These are phyloP conservation scores for Oikopleura albicans DNA, from an alignment of 23 tunicate species.

Conservation along the genomic window DNA sequence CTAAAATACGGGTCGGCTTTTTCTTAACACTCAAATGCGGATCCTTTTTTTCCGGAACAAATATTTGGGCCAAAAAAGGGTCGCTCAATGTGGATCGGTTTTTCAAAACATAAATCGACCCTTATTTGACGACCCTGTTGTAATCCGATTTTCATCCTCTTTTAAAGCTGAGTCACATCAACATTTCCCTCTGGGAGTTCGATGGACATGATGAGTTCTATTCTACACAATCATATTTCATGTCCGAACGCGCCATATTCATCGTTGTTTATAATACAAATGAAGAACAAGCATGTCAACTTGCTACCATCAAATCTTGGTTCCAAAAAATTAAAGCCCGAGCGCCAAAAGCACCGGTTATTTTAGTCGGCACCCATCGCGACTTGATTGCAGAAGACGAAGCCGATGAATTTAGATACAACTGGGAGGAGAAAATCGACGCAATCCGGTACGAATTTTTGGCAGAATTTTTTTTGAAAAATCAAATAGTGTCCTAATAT, in stretches of 20 bases:
- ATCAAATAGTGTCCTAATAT: no score
- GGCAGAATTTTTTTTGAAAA: no score
- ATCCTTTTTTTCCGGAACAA: no score
- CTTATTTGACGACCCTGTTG: no score
- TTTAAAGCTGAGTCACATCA: not conserved
- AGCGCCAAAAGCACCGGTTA: conserved; percentile 37
- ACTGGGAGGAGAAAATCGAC: not conserved
- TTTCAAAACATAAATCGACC: no score
- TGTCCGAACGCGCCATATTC: conserved; percentile 47
- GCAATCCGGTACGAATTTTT: no score
- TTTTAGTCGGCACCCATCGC: conserved; percentile 32
- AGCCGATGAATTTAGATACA: not conserved
- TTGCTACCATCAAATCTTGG: conserved; percentile 38
- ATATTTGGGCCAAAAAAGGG: no score
- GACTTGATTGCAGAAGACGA: conserved; percentile 18
- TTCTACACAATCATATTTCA: conserved; percentile 48
- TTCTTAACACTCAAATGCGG: no score
- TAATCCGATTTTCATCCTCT: no score
- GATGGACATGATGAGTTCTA: conserved; percentile 55
- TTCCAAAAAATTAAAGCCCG: conserved; percentile 35
- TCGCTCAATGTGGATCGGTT: no score
- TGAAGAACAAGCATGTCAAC: conserved; percentile 18
- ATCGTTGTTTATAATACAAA: conserved; percentile 37
- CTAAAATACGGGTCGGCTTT: no score
- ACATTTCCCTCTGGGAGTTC: conserved; percentile 39